These are phyloP conservation scores for Euphydryas editha DNA, from an alignment of 2,888 invertebrate genomes.

Conservation along the genomic window DNA sequence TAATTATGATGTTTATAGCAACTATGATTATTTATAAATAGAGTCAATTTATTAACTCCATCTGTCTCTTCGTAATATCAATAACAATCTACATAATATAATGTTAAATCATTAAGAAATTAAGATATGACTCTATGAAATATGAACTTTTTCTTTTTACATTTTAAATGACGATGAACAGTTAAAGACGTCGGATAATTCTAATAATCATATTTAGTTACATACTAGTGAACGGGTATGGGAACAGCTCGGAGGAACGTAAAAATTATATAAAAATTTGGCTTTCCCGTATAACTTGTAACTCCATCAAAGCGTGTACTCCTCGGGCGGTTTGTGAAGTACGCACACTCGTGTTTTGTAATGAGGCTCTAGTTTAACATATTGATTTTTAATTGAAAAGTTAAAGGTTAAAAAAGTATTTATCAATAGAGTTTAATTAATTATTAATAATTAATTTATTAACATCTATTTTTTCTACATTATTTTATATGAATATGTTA, in stretches of 20 bases:
- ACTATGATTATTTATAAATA: too few relatives aligned
- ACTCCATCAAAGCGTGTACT: constrained; percentile 19
- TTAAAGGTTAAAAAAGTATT: background rate
- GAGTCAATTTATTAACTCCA: too few relatives aligned
- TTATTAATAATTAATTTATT: too few relatives aligned
- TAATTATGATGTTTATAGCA: too few relatives aligned
- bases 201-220: background rate
- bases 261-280: constrained; percentile 10
- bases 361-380: constrained; percentile 16
- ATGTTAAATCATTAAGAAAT: too few relatives aligned
- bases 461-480: too few relatives aligned
- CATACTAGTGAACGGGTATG: background rate
- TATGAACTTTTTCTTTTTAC: background rate
- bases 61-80: too few relatives aligned
- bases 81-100: too few relatives aligned
- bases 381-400: background rate
- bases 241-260: background rate
- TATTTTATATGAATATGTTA: too few relatives aligned
- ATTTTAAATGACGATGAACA: background rate
- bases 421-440: background rate
- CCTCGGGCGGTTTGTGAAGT: constrained; percentile 15
- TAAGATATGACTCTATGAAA: too few relatives aligned
- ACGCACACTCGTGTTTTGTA: constrained; percentile 15
- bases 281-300: constrained; percentile 7
- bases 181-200: background rate